These are phyloP conservation scores for Brachynemurus nebulosus DNA, from an alignment of 2,888 invertebrate genomes.

Conservation along the genomic window DNA sequence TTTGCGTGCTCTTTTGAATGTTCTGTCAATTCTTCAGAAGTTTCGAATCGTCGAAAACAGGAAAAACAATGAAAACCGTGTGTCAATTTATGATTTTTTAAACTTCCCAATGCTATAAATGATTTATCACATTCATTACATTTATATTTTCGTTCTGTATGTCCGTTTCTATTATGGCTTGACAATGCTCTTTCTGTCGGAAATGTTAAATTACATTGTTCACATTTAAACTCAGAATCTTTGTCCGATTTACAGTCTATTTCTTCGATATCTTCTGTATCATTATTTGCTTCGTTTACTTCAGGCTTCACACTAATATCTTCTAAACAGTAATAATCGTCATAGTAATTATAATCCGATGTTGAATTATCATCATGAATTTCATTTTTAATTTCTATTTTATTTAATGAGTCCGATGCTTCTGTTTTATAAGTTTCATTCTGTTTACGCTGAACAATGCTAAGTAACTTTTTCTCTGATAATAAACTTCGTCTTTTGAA, in stretches of 20 bases:
- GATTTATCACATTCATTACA: conserved; percentile 6
- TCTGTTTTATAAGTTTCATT: background rate
- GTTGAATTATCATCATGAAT: background rate
- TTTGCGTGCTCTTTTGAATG: conserved; percentile 17
- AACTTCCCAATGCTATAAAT: conserved; percentile 1
- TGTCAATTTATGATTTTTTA: conserved; percentile 5
- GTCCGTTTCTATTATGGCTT: background rate
- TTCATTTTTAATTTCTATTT: background rate
- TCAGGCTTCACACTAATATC: background rate
- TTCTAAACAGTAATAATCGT: background rate
- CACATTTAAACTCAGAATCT: background rate
- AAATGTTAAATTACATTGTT: background rate
- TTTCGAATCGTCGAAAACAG: conserved; percentile 3
- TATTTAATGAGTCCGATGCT: background rate
- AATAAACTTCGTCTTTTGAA: conserved; percentile 3
- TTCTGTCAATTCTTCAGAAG: conserved; percentile 7
- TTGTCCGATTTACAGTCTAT: background rate
- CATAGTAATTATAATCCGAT: background rate
- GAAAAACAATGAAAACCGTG: conserved; percentile 5
- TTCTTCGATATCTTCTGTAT: background rate
- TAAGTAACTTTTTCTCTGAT: conserved; percentile 2
- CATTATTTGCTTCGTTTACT: background rate
- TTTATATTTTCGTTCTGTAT: conserved; percentile 1
- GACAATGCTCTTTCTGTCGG: background rate
- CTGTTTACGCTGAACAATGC: background rate